These are phyloP conservation scores for Tenthredo scrophulariae DNA, from an alignment of 2,888 invertebrate species.

Conservation along the genomic window DNA sequence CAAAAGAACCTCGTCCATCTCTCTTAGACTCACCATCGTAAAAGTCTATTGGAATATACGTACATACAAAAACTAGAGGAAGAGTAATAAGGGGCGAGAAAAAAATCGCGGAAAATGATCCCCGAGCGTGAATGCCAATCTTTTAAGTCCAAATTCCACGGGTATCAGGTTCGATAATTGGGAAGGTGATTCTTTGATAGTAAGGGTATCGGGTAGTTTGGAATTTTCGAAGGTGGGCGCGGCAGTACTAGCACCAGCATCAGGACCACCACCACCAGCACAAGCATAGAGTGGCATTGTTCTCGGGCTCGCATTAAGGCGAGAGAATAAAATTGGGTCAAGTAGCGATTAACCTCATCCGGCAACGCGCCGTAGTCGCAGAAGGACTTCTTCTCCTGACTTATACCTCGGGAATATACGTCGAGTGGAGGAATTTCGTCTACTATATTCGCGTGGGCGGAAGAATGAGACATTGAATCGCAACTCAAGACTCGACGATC, in stretches of 20 bases:
- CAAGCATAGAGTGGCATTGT: slow-evolving; percentile 69
- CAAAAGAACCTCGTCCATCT: neutral
- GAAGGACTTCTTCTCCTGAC: slow-evolving; percentile 35
- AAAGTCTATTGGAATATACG: neutral
- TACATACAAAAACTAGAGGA: neutral
- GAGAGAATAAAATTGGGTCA: slow-evolving; percentile 76
- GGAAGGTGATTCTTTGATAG: neutral
- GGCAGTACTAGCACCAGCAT: slow-evolving; percentile 47
- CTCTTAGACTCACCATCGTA: slow-evolving; percentile 4
- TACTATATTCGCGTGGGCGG: neutral
- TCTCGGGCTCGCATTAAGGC: slow-evolving; percentile 71
- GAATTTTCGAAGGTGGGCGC: slow-evolving; percentile 61
- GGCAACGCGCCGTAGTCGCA: slow-evolving; percentile 48
- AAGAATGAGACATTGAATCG: neutral
- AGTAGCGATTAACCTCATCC: slow-evolving; percentile 76
- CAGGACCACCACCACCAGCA: neutral
- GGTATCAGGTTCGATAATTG: neutral
- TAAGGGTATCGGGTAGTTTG: slow-evolving; percentile 50
- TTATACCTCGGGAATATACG: neutral
- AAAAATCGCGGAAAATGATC: neutral
- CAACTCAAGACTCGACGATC: neutral
- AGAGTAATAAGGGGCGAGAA: neutral
- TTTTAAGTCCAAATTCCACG: neutral
- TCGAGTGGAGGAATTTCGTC: neutral
- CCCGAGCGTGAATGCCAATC: neutral